Evolutionary conservation across 2,888 invertebrate genomes (phyloP), one percentile per base, ranked within the genome.

Genomic region (Pseudoips prasinana): DNA sequence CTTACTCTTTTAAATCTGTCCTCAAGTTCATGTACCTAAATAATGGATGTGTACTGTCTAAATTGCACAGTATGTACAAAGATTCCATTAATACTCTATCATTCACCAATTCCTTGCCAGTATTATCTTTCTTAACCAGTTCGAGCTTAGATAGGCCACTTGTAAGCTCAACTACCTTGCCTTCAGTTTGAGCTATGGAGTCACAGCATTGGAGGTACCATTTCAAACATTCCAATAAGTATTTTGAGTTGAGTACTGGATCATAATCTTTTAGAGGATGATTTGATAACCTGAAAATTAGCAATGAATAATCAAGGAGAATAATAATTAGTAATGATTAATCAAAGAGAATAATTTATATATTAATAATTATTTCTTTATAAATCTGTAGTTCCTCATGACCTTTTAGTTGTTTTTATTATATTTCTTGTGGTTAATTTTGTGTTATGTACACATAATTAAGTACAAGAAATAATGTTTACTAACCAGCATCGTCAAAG

Each of bases 141-240:
- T 53, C 43, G 6, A 54, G 6, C 3, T 37, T 37, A 1, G 48
- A 42, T 2, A 67, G 22, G 8, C 45, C 44, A 1, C 33, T 33
- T 3, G 46, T 44, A 0, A 76, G 39, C 7, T 58, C 36, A 4
- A 56, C 47, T 8, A 62, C 31, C 5, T 34, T 42, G 0, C 40
- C 39, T 5, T 25, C 29, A 1, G 27, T 19, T 19, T 49, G 45
- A 23, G 84, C 79, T 22, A 73, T 69, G 14, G 73, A 68, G 60
- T 92, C 92, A 61, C 92, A 93, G 22, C 92, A 80, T 29, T 76
- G 76, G 0, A 94, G 73, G 33, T 93, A 84, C 61, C 91, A 90
- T 63, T 93, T 93, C 3, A 95, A 73, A 64, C 94, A 94, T 75
- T 95, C 95, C 39, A 92, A 79, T 29, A 94, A 73, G 64, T 94